Conservation (phyloP, 2,888 invertebrate genomes). For the Strigamia transsilvanica region DNA sequence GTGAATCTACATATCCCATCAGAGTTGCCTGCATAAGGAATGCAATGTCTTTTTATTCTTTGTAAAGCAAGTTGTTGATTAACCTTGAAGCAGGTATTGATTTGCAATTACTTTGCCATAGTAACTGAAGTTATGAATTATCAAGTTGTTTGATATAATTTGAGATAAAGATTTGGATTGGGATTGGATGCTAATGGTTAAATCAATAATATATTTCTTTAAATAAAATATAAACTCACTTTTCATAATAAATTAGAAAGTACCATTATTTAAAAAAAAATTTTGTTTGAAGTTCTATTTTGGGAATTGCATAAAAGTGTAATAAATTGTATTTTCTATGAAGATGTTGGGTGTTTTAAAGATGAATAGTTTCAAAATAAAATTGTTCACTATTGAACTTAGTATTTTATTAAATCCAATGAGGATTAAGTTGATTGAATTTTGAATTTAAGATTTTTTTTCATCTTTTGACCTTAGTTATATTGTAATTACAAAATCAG, state of each 20-base stretch:
- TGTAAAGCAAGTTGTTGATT: background rate
- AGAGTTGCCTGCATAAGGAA: background rate
- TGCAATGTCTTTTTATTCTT: background rate
- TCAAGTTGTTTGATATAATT: background rate
- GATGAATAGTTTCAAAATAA: no score
- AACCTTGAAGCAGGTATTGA: background rate
- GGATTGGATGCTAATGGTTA: no score
- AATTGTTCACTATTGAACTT: no score
- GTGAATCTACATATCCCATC: background rate
- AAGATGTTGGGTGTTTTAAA: no score
- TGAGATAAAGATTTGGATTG: background rate
- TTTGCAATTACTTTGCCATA: conserved; percentile 1
- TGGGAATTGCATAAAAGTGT: no score
- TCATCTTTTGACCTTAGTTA: no score
- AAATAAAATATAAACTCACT: background rate
- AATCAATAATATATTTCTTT: background rate
- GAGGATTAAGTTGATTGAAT: no score
- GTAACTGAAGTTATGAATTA: background rate
- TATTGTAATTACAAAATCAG: no score
- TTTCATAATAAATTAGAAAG: background rate
- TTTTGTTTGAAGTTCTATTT: no score
- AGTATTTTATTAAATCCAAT: no score
- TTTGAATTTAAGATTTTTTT: no score
- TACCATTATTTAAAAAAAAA: background rate
- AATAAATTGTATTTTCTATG: no score